A percentile compares a stretch with the other conserved stretches of the same genome.
Conservation (phyloP, 35 echinoderm and acorn worm genomes). For the Ophioderma brevispina region DNA sequence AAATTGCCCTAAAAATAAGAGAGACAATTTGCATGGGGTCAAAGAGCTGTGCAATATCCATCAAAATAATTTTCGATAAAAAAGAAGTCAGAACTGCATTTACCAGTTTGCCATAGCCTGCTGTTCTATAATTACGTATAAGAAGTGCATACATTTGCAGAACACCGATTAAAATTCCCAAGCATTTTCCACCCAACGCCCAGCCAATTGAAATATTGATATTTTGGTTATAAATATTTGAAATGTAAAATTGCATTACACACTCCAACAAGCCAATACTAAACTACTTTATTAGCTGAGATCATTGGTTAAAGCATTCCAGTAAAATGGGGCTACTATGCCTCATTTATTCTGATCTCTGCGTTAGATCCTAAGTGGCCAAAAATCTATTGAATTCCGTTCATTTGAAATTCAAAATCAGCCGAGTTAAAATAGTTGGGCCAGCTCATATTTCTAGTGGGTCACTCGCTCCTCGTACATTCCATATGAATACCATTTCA, state of each 20-base stretch:
- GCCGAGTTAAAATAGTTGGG: neutral
- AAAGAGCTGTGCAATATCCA: too few species aligned
- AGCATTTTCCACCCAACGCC: too few species aligned
- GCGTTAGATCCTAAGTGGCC: neutral
- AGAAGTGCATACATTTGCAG: too few species aligned
- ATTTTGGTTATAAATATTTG: conserved; percentile 4
- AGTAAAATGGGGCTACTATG: neutral
- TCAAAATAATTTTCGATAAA: too few species aligned
- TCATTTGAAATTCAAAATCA: neutral
- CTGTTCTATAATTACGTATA: too few species aligned
- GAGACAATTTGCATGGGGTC: too few species aligned
- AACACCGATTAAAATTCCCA: too few species aligned
- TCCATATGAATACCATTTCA: neutral
- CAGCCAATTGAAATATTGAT: neutral
- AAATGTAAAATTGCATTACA: conserved; percentile 7
- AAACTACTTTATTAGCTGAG: too few species aligned
- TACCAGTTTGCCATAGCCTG: too few species aligned
- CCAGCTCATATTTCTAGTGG: neutral
- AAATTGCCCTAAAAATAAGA: too few species aligned
- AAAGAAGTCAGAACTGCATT: too few species aligned
- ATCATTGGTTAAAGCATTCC: neutral
- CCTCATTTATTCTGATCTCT: neutral
- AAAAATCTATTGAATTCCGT: neutral
- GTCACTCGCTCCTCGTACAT: neutral
- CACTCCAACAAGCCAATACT: neutral